These are phyloP conservation scores for Melolontha melolontha DNA, from an alignment of 2,888 invertebrate genomes.

Conservation along the genomic window DNA sequence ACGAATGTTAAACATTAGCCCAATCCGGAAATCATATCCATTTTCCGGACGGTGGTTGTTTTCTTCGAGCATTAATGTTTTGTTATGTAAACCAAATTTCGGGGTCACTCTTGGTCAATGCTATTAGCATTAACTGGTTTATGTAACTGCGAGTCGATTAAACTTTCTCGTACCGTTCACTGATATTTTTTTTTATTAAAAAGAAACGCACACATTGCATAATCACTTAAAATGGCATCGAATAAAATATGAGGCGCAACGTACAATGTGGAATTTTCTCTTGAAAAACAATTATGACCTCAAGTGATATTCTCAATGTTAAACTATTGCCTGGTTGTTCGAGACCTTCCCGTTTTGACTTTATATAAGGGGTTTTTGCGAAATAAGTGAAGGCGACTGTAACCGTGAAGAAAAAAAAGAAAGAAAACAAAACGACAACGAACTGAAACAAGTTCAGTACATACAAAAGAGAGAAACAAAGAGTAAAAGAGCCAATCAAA, in stretches of 20 bases:
- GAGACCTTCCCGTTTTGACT: constrained; percentile 30
- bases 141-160: constrained; percentile 24
- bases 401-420: constrained; percentile 19
- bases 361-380: constrained; percentile 28
- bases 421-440: constrained; percentile 3
- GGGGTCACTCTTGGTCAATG: constrained; percentile 34
- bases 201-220: constrained; percentile 7
- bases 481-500: constrained; percentile 6
- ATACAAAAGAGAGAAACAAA: constrained; percentile 4
- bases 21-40: too few species aligned
- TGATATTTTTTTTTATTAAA: background rate
- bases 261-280: constrained; percentile 29
- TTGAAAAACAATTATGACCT: constrained; percentile 30
- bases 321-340: constrained; percentile 11
- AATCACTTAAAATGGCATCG: background rate
- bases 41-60: too few species aligned
- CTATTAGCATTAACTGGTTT: constrained; percentile 25
- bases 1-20: too few species aligned
- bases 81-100: constrained; percentile 19
- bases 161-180: constrained; percentile 7
- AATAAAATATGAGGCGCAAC: constrained; percentile 15
- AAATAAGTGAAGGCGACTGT: constrained; percentile 20
- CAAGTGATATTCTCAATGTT: constrained; percentile 31
- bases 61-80: background rate
- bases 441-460: constrained; percentile 11